Percentiles rank a stretch among this genome's conserved stretches.
Conservation (phyloP, 2,113 vertebrate species). For the Regulus satrapa region DNA sequence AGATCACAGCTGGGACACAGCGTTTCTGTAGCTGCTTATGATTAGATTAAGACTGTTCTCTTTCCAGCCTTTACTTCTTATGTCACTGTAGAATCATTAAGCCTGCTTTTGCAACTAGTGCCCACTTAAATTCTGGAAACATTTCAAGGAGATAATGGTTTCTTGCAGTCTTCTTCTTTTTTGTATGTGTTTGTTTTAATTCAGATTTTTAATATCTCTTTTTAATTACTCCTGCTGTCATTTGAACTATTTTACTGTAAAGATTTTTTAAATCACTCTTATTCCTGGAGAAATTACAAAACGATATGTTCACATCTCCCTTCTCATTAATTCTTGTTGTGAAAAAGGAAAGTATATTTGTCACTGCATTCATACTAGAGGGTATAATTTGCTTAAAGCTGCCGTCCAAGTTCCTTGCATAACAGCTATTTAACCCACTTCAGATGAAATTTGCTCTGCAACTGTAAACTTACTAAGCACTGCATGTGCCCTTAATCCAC, state of each 20-base stretch:
- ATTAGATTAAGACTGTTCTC: not conserved
- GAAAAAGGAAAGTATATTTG: not conserved
- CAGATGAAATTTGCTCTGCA: not conserved
- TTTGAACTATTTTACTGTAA: not conserved
- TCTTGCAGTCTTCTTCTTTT: not conserved
- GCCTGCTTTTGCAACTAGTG: not conserved
- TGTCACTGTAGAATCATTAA: not conserved
- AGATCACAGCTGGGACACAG: constrained; percentile 32
- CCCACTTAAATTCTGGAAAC: not conserved
- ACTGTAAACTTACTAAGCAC: not conserved
- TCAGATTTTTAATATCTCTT: not conserved
- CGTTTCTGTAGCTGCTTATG: constrained; percentile 12
- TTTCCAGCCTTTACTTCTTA: not conserved
- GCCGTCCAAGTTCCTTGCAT: not conserved
- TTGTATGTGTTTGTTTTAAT: not conserved
- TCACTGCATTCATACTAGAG: not conserved
- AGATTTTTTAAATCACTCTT: not conserved
- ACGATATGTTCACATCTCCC: not conserved
- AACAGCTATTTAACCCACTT: not conserved
- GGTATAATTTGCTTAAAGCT: not conserved
- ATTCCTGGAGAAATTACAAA: not conserved
- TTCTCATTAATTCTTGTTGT: not conserved
- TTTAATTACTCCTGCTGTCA: not conserved
- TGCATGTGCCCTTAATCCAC: not conserved
- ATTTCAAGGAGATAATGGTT: not conserved